Evolutionary conservation across 2,888 invertebrate species (phyloP).

Genomic region (Monochamus alternatus): DNA sequence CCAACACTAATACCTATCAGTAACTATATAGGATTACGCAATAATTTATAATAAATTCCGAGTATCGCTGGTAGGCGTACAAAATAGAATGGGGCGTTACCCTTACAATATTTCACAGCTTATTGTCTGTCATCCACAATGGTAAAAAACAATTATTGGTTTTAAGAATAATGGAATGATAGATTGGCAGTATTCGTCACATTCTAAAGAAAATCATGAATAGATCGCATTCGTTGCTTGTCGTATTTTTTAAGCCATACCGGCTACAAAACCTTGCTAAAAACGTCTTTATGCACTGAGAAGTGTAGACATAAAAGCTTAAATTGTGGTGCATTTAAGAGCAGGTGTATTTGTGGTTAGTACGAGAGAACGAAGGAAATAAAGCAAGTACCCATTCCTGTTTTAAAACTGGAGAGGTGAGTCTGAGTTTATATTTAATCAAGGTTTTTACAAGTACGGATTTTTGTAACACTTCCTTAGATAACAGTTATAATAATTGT

Average conservation of each 20-base stretch:
- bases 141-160: slow-evolving; percentile 39
- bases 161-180: slow-evolving; percentile 31
- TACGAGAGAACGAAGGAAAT: slow-evolving; percentile 1
- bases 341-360: slow-evolving; percentile 21
- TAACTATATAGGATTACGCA: neutral
- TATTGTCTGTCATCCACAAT: slow-evolving; percentile 28
- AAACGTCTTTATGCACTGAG: neutral
- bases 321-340: slow-evolving; percentile 7
- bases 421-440: slow-evolving; percentile 8
- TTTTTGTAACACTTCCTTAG: no score
- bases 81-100: slow-evolving; percentile 37
- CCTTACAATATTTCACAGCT: slow-evolving; percentile 40
- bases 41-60: slow-evolving; percentile 9
- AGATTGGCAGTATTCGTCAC: slow-evolving; percentile 30
- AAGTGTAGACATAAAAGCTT: neutral
- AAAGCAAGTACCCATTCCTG: slow-evolving; percentile 19
- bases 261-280: no score
- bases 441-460: slow-evolving; percentile 2
- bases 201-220: neutral
- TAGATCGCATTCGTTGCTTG: neutral
- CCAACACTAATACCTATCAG: no score
- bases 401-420: slow-evolving; percentile 8
- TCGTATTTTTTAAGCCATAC: neutral
- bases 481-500: no score
- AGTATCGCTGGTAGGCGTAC: slow-evolving; percentile 27